phyloP scores from a whole-genome alignment of 2,113 vertebrate species.

The Eleginops maclovinus region DNA sequence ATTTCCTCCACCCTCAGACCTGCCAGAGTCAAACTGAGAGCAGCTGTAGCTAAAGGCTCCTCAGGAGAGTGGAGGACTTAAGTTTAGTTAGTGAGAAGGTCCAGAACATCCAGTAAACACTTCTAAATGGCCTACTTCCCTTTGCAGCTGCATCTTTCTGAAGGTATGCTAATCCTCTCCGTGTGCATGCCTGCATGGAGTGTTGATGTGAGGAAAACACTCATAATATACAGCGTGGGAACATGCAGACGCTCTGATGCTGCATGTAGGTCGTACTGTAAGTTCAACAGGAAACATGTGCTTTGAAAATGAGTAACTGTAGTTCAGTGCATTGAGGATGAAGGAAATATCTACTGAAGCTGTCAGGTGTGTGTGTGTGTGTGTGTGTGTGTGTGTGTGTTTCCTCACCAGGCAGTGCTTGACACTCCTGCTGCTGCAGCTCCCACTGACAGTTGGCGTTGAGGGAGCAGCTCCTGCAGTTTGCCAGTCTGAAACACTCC shows the following conservation, averaged over 20 bases:
- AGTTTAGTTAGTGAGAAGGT: conserved; percentile 32
- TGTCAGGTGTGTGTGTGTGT: neutral
- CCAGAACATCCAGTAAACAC: conserved; percentile 49
- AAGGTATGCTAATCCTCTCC: conserved; percentile 21
- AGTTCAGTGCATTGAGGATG: too few species aligned
- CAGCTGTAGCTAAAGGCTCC: conserved; percentile 27
- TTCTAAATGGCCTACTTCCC: conserved; percentile 63
- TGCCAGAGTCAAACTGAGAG: conserved; percentile 30
- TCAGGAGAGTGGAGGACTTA: neutral
- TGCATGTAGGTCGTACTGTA: neutral
- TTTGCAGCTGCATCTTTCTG: conserved; percentile 19
- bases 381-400: neutral
- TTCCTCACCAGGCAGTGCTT: conserved; percentile 89
- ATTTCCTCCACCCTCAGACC: conserved; percentile 8
- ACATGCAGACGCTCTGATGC: too few species aligned
- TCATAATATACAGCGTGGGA: conserved; percentile 21
- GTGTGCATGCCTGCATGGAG: neutral
- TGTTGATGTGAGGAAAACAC: conserved; percentile 30
- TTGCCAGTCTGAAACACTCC: conserved; percentile 93
- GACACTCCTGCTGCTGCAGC: conserved; percentile 93
- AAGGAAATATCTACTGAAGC: too few species aligned
- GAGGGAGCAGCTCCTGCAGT: conserved; percentile 94
- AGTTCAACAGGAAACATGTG: too few species aligned
- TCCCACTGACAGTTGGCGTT: conserved; percentile 97
- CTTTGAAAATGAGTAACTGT: too few species aligned